These are phyloP conservation scores for Apus apus DNA, from an alignment of 2,113 vertebrate species.

Conservation along the genomic window DNA sequence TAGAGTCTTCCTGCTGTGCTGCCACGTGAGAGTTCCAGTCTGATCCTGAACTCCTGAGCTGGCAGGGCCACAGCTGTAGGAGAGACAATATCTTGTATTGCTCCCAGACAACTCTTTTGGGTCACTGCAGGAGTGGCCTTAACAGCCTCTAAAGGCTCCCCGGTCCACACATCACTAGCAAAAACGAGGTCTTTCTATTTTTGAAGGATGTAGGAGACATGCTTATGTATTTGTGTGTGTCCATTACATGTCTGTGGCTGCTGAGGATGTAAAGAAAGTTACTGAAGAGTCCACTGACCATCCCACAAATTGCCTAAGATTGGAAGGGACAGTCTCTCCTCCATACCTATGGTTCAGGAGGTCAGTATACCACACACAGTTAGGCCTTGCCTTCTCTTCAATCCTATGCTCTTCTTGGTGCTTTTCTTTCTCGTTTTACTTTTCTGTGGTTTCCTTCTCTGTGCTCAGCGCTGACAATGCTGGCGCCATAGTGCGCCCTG, in stretches of 20 bases:
- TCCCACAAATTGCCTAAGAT: background rate
- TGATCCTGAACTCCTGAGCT: constrained; percentile 2
- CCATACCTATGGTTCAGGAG: constrained; percentile 14
- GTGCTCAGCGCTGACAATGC: background rate
- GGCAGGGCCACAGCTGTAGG: background rate
- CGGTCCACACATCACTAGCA: background rate
- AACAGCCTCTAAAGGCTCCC: background rate
- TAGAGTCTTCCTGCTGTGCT: background rate
- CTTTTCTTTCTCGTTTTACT: constrained; percentile 24
- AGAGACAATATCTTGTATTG: background rate
- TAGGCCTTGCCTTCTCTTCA: background rate
- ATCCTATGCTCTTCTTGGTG: background rate
- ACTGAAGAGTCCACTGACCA: background rate
- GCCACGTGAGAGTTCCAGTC: background rate
- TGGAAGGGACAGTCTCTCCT: background rate
- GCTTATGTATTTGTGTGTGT: background rate
- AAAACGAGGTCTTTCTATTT: background rate
- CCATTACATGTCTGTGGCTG: background rate
- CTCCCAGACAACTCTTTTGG: background rate
- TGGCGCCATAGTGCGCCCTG: constrained; percentile 62
- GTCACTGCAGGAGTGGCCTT: background rate
- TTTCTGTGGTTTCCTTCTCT: background rate
- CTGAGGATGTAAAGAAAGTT: background rate
- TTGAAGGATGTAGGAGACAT: background rate
- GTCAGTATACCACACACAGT: background rate